Evolutionary conservation across 2,797 vertebrate genomes (phyloP), one percentile per base, ranked within the genome.

Genomic region (Hydrophis major): DNA sequence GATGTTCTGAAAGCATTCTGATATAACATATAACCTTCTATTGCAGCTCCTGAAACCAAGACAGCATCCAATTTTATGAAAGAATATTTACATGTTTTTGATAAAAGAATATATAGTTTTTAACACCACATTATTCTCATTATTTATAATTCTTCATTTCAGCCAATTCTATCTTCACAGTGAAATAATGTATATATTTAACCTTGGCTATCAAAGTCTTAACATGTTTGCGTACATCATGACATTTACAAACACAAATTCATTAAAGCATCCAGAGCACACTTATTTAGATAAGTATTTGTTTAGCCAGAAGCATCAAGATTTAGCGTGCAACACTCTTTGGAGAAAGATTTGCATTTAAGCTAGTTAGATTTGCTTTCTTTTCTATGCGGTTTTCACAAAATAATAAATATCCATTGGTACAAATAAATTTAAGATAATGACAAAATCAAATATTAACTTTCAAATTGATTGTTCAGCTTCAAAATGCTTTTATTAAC

Each of bases 271-370:
- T 60, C 66, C 94, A 95, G 37, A 92, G 22, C 12, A 83, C 59
- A 94, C 22, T 93, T 93, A 86, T 50, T 83, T 2, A 90, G 92
- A 94, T 3, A 95, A 91, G 28, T 0, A 12, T 60, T 92, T 92
- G 92, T 95, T 94, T 78, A n/a, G 74, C 92, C 87, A 86, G 28
- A 89, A 91, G 89, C 6, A 88, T 91, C 56, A 95, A 91, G 13
- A 92, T 56, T 87, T 0, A 4, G 1, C 88, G 90, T 53, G 88
- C 61, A 93, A 95, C n/a, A 13, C 4, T 11, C 53, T 93, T 50
- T 42, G 0, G 93, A 69, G 12, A 59, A 60, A 93, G 16, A 59
- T 42, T 25, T 86, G 12, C 47, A 37, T 91, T 93, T 63, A 69
- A 89, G 59, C 27, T 93, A 91, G 56, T 55, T 89, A 86, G 22